Evolutionary conservation across 37 sponge, comb jelly and placozoan genomes (phyloP).

Genomic region (Bolinopsis microptera): DNA sequence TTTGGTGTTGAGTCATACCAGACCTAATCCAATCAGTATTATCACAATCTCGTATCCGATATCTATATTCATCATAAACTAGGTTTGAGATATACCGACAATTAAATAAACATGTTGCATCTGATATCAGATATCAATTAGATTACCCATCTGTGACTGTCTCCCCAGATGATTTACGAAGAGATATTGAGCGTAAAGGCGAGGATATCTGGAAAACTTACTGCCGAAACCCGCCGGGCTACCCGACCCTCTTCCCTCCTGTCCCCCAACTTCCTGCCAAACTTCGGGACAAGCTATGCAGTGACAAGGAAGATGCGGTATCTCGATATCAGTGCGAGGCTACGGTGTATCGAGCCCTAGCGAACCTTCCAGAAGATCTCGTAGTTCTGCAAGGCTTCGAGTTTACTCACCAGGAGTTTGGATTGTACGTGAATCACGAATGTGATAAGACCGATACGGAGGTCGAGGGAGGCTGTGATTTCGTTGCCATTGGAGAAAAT

Average conservation of each 20-base stretch:
- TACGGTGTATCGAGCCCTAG: background rate
- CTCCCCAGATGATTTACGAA: background rate
- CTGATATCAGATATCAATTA: background rate
- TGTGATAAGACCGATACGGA: background rate
- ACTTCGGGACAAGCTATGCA: background rate
- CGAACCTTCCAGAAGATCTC: background rate
- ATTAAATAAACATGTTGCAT: background rate
- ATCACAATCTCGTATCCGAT: too few species aligned
- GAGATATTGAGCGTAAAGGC: constrained; percentile 13
- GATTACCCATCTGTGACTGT: background rate
- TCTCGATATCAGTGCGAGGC: background rate
- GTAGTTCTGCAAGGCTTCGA: background rate
- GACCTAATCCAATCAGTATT: too few species aligned
- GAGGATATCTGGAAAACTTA: constrained; percentile 3
- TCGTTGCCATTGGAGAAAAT: background rate
- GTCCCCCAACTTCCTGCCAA: background rate
- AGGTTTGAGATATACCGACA: too few species aligned
- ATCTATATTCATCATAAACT: too few species aligned
- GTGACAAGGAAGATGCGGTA: background rate
- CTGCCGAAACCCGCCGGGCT: background rate
- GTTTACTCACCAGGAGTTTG: background rate
- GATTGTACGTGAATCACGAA: background rate
- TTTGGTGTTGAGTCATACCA: too few species aligned
- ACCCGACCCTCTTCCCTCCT: background rate
- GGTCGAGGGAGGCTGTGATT: constrained; percentile 15